Base-by-base conservation (phyloP, 2,797 vertebrate species). In the Rhinichthys osculus region DNA sequence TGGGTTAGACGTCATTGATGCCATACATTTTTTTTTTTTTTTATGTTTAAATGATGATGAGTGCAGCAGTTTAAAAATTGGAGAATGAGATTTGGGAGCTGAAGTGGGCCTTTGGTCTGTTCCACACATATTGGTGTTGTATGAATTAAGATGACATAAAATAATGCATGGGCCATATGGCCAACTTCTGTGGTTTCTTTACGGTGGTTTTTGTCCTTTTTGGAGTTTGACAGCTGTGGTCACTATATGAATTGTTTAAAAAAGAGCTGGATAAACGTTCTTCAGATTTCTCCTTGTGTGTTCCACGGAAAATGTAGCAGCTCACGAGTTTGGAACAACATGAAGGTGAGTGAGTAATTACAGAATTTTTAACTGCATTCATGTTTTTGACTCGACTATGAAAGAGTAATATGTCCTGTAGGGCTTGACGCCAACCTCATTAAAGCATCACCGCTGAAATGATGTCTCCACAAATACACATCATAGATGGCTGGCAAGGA, bases 361-460 rank as follows among this genome's bases (percentile, higher is more conserved):
- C 66, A 54, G 66, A 57, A 57, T 54, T 50, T 82, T 82, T 71
- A 71, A 82, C 35, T 40, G 35, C 5, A 17, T 54, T 74, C 21
- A 4, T 69, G 66, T 79, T 71, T 84, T 85, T 71, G 76, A 59
- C 73, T 78, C 21, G 44, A 54, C 38, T 70, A 70, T 74, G 70
- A 73, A 83, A 64, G 54, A 83, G 40, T 79, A 70, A 62, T 85
- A n/a, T 78, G 54, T 85, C 64, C 76, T 72, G 44, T 59, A 44
- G 47, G 35, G 74, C 35, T 57, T 42, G 47, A 59, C 27, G 74
- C 47, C 83, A 78, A 59, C 40, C 74, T 71, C 40, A 85, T 78
- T 62, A 85, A 79, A 80, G 81, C 54, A 72, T 73, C 70, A 74
- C 5, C 42, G 17, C 59, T 64, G 8, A 47, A 78, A 50, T 66